These are phyloP conservation scores for Lingula anatina DNA, from an alignment of 2,888 invertebrate species.

Conservation along the genomic window DNA sequence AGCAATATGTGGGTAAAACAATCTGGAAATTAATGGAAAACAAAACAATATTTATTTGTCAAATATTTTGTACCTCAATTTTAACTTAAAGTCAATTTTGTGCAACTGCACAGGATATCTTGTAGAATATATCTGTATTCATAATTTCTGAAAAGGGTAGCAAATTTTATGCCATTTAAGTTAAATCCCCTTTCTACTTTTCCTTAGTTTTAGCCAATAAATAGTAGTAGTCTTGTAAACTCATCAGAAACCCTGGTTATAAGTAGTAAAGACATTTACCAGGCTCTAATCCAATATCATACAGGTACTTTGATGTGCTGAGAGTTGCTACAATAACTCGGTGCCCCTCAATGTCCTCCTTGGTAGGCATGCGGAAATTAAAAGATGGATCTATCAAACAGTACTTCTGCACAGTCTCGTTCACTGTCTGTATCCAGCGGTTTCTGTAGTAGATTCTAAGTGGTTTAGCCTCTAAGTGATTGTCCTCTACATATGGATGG, in stretches of 20 bases:
- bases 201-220: no score
- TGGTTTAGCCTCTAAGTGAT: conserved; percentile 65
- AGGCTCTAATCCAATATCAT: conserved; percentile 66
- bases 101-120: no score
- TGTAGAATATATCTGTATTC: no score
- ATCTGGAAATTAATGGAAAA: conserved; percentile 42
- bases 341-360: conserved; percentile 67
- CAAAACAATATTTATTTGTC: background rate
- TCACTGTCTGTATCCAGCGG: conserved; percentile 73
- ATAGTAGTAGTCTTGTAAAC: no score
- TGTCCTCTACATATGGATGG: conserved; percentile 67
- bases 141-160: no score
- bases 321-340: conserved; percentile 74
- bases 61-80: no score
- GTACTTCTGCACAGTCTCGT: conserved; percentile 67
- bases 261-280: no score
- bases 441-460: conserved; percentile 75
- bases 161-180: no score
- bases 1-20: conserved; percentile 75
- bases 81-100: no score
- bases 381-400: conserved; percentile 62
- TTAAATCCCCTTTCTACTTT: no score
- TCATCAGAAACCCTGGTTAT: no score
- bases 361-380: conserved; percentile 66
- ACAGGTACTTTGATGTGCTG: conserved; percentile 71